phyloP scores from a whole-genome alignment of 2,113 vertebrate species.

The Natator depressus region DNA sequence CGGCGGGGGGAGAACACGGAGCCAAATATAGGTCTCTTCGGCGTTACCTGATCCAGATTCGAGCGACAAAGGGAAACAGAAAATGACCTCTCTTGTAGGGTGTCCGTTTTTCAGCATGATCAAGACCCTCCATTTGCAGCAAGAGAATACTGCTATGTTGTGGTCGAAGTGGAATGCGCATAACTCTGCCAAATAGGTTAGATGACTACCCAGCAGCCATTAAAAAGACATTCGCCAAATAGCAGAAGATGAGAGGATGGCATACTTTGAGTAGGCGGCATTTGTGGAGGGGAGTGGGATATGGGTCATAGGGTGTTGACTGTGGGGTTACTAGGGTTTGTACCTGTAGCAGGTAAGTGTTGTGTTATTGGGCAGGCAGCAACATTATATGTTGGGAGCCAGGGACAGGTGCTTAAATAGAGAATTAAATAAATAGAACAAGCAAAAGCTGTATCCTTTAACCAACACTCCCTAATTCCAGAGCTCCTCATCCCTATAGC shows the following conservation, averaged over 20 bases:
- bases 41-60: neutral
- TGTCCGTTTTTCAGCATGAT: neutral
- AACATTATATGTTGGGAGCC: neutral
- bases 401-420: rapidly evolving
- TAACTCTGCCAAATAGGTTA: rapidly evolving
- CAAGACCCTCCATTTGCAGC: rapidly evolving
- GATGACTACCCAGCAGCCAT: neutral
- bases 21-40: neutral
- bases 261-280: neutral
- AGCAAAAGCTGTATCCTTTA: neutral
- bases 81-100: neutral
- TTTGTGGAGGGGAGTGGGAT: neutral
- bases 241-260: neutral
- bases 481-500: neutral
- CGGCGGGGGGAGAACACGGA: rapidly evolving
- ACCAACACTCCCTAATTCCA: neutral
- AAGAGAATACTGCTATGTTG: neutral
- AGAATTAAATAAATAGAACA: neutral
- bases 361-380: neutral
- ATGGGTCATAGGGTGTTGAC: neutral
- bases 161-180: neutral
- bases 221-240: neutral
- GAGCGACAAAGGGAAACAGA: neutral
- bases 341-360: neutral
- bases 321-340: neutral